Conservation (phyloP, 2,797 vertebrate species). For the Poecilia gillii region DNA sequence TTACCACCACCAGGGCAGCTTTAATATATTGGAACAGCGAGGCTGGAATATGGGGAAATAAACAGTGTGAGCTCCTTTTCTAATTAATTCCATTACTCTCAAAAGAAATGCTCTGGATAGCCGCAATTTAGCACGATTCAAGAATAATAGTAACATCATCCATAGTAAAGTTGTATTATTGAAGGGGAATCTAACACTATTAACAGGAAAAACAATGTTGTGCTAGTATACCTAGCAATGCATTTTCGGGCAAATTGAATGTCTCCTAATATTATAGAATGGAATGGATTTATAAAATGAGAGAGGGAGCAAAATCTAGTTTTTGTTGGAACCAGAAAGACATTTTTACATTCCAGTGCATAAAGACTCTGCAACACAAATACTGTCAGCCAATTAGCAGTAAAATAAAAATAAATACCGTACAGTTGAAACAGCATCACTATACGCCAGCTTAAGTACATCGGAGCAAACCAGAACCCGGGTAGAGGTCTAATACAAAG, state of each 20-base stretch:
- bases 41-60: conserved; percentile 49
- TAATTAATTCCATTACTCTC: conserved; percentile 36
- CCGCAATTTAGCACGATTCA: not conserved
- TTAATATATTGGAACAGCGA: conserved; percentile 32
- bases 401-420: not conserved
- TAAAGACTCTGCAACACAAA: not conserved
- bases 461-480: not conserved
- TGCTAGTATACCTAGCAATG: not conserved
- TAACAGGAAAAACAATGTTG: not conserved
- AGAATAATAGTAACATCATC: not conserved
- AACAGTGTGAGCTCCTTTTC: conserved; percentile 33
- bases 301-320: not conserved
- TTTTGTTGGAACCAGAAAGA: not conserved
- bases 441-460: not conserved
- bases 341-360: not conserved
- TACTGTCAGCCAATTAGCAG: not conserved
- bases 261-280: not conserved
- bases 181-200: not conserved
- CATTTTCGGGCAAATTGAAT: not conserved
- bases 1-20: conserved; percentile 30
- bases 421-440: not conserved
- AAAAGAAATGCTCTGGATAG: not conserved
- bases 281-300: not conserved
- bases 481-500: not conserved
- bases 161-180: not conserved